Percentiles rank a stretch among this genome's conserved stretches.
These are phyloP conservation scores for Tenrec ecaudatus DNA, from an alignment of 2,113 vertebrate species.

Conservation along the genomic window DNA sequence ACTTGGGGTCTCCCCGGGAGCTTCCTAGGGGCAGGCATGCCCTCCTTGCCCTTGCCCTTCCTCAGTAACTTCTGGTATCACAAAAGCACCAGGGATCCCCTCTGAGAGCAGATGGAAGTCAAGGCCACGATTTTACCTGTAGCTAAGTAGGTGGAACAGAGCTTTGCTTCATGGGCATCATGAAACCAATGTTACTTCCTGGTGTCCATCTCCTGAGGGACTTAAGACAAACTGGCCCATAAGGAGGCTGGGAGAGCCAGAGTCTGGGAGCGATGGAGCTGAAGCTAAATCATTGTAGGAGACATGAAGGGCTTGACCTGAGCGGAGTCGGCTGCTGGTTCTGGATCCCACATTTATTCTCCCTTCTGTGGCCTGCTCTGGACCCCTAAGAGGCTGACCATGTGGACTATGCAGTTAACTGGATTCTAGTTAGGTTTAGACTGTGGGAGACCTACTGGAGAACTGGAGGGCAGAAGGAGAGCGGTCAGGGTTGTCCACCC, in stretches of 20 bases:
- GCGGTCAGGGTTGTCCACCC: neutral
- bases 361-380: neutral
- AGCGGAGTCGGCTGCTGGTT: neutral
- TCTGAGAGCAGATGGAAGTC: neutral
- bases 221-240: neutral
- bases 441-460: neutral
- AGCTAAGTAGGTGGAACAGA: neutral
- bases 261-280: neutral
- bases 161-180: neutral
- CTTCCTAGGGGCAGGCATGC: neutral
- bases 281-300: neutral
- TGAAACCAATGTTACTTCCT: neutral
- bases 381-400: neutral
- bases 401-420: neutral
- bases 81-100: neutral
- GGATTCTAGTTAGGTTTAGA: neutral
- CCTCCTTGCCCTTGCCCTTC: neutral
- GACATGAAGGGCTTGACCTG: neutral
- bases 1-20: neutral
- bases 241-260: neutral
- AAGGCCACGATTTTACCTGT: neutral
- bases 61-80: neutral
- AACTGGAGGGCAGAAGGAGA: neutral
- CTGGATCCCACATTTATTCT: neutral
- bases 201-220: neutral